These are phyloP conservation scores for Schrankia costaestrigalis DNA, from an alignment of 2,888 invertebrate species.

Conservation along the genomic window DNA sequence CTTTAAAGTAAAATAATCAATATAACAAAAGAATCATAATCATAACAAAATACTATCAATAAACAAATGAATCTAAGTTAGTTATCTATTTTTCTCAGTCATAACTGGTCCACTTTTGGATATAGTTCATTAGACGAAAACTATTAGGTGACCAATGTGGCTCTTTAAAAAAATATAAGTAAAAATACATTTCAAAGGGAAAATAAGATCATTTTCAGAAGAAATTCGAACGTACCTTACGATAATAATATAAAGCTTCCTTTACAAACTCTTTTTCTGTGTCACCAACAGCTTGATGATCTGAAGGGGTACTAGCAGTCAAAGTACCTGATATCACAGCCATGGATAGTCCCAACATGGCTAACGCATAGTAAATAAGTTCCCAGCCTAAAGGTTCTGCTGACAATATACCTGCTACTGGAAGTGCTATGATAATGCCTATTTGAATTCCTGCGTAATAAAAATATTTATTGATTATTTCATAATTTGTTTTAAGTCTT, in stretches of 20 bases:
- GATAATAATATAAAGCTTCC: slow-evolving; percentile 44
- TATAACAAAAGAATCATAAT: no score
- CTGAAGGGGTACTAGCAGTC: slow-evolving; percentile 53
- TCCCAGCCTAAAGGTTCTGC: slow-evolving; percentile 60
- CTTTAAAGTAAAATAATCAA: no score
- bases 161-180: no score
- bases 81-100: not conserved
- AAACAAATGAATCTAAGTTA: no score
- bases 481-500: no score
- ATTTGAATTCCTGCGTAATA: slow-evolving; percentile 55
- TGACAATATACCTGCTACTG: slow-evolving; percentile 47
- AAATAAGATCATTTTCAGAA: not conserved
- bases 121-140: no score
- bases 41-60: no score
- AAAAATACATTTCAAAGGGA: no score
- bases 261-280: slow-evolving; percentile 60
- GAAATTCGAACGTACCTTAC: slow-evolving; percentile 30
- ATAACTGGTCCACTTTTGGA: no score
- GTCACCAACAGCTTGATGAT: slow-evolving; percentile 62
- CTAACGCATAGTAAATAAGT: slow-evolving; percentile 58
- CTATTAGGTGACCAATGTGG: no score
- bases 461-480: no score
- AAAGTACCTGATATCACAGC: slow-evolving; percentile 52
- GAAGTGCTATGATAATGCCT: slow-evolving; percentile 54
- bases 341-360: slow-evolving; percentile 56